phyloP scores from a whole-genome alignment of 2,113 vertebrate species.

The Rhinopithecus roxellana region DNA sequence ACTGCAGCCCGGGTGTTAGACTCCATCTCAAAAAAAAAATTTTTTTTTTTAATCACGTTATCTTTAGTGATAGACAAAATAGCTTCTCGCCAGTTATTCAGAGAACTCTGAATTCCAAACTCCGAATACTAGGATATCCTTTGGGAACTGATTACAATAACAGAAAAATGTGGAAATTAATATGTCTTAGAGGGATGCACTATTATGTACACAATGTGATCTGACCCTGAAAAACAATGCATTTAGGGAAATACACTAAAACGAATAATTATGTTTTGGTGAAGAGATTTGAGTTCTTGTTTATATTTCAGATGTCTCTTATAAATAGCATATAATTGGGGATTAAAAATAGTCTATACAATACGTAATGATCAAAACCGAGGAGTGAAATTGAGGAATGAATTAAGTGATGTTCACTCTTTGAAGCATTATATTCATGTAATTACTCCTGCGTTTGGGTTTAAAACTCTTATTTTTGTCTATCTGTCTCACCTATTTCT shows the following conservation, averaged over 20 bases:
- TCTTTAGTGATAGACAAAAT: background rate
- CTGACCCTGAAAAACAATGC: background rate
- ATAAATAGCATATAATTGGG: background rate
- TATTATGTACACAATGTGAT: background rate
- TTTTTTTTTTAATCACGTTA: background rate
- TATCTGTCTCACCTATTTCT: slow-evolving; percentile 3
- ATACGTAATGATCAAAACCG: too few relatives aligned
- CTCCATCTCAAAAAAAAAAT: too few relatives aligned
- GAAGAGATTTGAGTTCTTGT: slow-evolving; percentile 14
- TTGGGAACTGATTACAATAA: slow-evolving; percentile 22
- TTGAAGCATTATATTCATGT: background rate
- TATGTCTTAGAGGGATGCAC: background rate
- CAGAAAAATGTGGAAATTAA: slow-evolving; percentile 4
- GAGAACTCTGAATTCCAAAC: slow-evolving; percentile 8
- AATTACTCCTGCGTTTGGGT: background rate
- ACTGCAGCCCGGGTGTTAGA: too few relatives aligned
- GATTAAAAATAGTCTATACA: background rate
- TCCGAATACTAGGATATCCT: background rate
- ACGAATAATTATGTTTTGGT: background rate
- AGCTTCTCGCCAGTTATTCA: slow-evolving; percentile 1
- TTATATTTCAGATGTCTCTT: background rate
- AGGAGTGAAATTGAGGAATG: too few relatives aligned
- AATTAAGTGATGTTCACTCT: background rate
- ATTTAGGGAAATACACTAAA: background rate
- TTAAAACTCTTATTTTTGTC: slow-evolving; percentile 23